Evolutionary conservation across 2,888 invertebrate species (phyloP).

Genomic region (Spatulosminthurus flaviceps): DNA sequence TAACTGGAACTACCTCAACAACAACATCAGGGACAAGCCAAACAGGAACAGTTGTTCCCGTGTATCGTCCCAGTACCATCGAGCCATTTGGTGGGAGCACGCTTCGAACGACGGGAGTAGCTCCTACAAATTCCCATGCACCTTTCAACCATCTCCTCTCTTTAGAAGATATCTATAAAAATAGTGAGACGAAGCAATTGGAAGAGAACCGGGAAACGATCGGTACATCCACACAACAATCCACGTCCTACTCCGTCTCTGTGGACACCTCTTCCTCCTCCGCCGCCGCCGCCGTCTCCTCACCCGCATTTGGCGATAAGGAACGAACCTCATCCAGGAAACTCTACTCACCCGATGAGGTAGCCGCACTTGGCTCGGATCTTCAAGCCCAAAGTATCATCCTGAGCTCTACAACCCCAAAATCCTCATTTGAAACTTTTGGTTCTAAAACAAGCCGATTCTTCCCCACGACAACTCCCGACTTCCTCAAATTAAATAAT

Average conservation of each 20-base stretch:
- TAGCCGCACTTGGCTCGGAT: constrained; percentile 31
- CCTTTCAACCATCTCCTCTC: constrained; percentile 49
- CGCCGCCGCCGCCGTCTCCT: background rate
- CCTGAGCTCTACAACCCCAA: constrained; percentile 40
- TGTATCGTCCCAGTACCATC: constrained; percentile 50
- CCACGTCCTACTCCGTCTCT: constrained; percentile 59
- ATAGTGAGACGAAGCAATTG: constrained; percentile 56
- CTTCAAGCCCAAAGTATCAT: constrained; percentile 20
- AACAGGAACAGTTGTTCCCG: constrained; percentile 55
- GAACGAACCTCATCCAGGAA: constrained; percentile 8
- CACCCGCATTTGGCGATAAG: constrained; percentile 40
- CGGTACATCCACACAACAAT: constrained; percentile 54
- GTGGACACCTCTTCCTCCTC: constrained; percentile 42
- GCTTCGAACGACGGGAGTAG: constrained; percentile 18
- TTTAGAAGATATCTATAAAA: constrained; percentile 61
- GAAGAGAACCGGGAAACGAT: constrained; percentile 38
- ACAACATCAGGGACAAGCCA: constrained; percentile 49
- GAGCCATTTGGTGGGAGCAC: background rate
- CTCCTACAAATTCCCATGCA: background rate
- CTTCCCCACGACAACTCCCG: background rate
- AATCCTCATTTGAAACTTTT: background rate
- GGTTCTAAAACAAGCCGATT: background rate
- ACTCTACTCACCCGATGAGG: constrained; percentile 38
- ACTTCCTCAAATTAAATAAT: background rate
- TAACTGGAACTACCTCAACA: constrained; percentile 50